A percentile compares a stretch with the other conserved stretches of the same genome.
phyloP scores from a whole-genome alignment of 2,113 vertebrate genomes.

The Otis tarda region DNA sequence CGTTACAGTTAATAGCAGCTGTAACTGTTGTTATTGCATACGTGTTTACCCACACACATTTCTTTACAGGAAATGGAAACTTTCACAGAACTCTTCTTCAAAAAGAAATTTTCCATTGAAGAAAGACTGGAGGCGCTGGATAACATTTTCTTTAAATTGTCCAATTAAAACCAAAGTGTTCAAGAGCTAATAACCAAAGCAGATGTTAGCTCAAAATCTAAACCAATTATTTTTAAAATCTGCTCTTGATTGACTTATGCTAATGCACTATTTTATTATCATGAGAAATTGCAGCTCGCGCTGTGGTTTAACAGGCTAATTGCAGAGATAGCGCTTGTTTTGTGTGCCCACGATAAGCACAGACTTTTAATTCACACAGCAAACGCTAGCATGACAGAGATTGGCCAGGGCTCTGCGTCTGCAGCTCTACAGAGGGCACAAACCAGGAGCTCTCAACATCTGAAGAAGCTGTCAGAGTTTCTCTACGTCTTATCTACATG shows the following conservation, averaged over 20 bases:
- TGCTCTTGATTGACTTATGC: conserved; percentile 47
- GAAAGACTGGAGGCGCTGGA: not conserved
- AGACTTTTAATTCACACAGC: conserved; percentile 1
- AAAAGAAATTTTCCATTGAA: not conserved
- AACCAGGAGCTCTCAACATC: not conserved
- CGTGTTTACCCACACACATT: not conserved
- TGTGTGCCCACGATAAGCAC: not conserved
- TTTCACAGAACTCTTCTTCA: not conserved
- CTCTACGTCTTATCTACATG: not conserved
- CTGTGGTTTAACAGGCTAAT: conserved; percentile 27
- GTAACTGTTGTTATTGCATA: not conserved
- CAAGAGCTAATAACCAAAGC: conserved; percentile 40
- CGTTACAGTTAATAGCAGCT: not conserved
- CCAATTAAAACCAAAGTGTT: conserved; percentile 42
- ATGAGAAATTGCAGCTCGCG: not conserved
- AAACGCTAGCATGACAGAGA: not conserved
- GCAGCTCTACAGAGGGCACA: not conserved
- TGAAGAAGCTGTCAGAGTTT: not conserved
- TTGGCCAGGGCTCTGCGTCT: not conserved
- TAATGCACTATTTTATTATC: conserved; percentile 29
- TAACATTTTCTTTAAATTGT: conserved; percentile 16
- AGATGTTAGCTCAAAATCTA: conserved; percentile 35
- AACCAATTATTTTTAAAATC: conserved; percentile 58
- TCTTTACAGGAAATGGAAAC: not conserved
- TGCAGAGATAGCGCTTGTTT: conserved; percentile 42